Evolutionary conservation across 2,113 vertebrate genomes (phyloP).

Genomic region (Syngnathus scovelli): DNA sequence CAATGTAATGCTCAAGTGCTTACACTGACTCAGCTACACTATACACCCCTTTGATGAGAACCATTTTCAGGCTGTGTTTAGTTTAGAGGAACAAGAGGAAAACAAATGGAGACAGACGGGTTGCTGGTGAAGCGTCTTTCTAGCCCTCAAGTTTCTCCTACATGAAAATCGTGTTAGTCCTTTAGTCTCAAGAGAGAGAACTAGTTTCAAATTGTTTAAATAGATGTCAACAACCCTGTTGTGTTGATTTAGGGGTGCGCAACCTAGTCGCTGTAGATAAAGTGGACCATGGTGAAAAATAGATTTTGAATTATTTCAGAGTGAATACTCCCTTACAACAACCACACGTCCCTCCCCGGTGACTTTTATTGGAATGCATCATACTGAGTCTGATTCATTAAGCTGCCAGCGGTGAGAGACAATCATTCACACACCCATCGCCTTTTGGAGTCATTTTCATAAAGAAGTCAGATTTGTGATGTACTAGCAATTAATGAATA

Average conservation of each 20-base stretch:
- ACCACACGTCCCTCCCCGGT: neutral
- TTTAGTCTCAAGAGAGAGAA: neutral
- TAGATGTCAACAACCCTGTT: neutral
- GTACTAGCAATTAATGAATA: constrained; percentile 28
- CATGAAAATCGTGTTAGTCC: neutral
- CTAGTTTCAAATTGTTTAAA: neutral
- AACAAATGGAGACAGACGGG: no score
- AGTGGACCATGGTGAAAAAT: neutral
- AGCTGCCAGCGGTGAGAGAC: constrained; percentile 33
- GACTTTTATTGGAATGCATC: constrained; percentile 22
- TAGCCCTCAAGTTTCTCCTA: neutral
- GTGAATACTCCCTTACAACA: constrained; percentile 1
- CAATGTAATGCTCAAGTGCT: neutral
- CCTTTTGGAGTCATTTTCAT: constrained; percentile 32
- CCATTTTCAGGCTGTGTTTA: no score
- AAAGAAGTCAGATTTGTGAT: constrained; percentile 23
- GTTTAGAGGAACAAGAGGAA: no score
- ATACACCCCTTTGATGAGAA: neutral
- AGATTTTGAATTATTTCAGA: neutral
- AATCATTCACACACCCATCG: neutral
- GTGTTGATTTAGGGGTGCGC: neutral
- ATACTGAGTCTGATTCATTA: constrained; percentile 30
- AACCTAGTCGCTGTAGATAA: neutral
- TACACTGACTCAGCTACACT: neutral
- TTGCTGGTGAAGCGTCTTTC: neutral